Evolutionary conservation across 2,113 vertebrate genomes (phyloP).

Genomic region (Syngnathoides biaculeatus): DNA sequence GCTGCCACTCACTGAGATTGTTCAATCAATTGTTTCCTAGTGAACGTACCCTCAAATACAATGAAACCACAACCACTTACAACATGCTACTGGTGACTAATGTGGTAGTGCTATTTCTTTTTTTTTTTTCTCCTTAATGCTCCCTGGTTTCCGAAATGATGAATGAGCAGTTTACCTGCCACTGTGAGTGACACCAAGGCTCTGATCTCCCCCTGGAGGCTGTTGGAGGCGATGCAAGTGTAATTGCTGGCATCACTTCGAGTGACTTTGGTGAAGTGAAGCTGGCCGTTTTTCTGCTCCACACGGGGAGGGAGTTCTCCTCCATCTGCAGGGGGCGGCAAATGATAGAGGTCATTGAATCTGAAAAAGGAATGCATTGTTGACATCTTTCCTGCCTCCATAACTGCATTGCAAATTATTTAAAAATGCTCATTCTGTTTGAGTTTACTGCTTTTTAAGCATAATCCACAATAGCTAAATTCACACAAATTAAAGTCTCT

Average conservation of each 20-base stretch:
- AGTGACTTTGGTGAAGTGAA: constrained; percentile 86
- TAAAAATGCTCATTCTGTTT: neutral
- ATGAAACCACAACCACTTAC: constrained; percentile 19
- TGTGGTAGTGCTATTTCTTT: neutral
- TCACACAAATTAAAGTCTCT: neutral
- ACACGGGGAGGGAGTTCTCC: constrained; percentile 80
- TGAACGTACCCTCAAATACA: constrained; percentile 20
- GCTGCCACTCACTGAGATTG: constrained; percentile 14
- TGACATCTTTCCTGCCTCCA: neutral
- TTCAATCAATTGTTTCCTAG: constrained; percentile 17
- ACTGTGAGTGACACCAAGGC: constrained; percentile 85
- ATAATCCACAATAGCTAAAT: neutral
- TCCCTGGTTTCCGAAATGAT: neutral
- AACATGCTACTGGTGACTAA: constrained; percentile 23
- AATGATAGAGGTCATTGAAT: neutral
- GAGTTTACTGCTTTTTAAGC: neutral
- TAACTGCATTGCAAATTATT: neutral
- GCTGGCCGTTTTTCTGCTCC: constrained; percentile 78
- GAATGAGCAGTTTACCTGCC: constrained; percentile 77
- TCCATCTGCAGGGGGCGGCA: constrained; percentile 75
- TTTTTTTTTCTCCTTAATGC: no score
- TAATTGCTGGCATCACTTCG: constrained; percentile 88
- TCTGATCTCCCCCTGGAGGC: constrained; percentile 87
- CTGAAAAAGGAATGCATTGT: neutral
- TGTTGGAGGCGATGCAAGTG: constrained; percentile 89